phyloP scores from a whole-genome alignment of 1,140 invertebrate species.

The Pseudomyrmex cubaensis region DNA sequence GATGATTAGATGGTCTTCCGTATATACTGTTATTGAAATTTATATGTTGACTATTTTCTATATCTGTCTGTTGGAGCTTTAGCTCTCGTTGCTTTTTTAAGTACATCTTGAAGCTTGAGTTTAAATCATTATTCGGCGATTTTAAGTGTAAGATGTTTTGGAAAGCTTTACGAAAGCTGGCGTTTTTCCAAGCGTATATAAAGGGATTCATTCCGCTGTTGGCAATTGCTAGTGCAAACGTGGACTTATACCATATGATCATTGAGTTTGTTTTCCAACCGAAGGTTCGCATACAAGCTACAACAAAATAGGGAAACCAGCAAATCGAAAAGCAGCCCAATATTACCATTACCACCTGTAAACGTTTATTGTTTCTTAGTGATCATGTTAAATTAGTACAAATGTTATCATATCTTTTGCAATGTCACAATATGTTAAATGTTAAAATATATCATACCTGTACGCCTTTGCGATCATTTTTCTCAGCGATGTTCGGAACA shows the following conservation, averaged over 20 bases:
- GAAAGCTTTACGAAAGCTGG: constrained; percentile 89
- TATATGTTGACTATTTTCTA: not conserved
- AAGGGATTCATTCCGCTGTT: constrained; percentile 92
- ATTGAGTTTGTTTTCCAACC: not conserved
- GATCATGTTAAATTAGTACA: too few relatives aligned
- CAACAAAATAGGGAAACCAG: constrained; percentile 27
- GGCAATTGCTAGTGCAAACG: constrained; percentile 87
- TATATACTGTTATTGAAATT: not conserved
- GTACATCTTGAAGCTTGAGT: constrained; percentile 45
- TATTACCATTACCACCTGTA: constrained; percentile 36
- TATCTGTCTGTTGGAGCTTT: not conserved
- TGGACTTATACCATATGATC: not conserved
- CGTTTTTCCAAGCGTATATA: constrained; percentile 93
- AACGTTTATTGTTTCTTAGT: not conserved
- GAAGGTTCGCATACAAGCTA: constrained; percentile 3
- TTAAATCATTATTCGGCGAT: constrained; percentile 83
- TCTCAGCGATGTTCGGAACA: constrained; percentile 83
- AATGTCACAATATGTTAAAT: not conserved
- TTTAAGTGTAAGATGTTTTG: constrained; percentile 88
- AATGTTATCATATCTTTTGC: too few relatives aligned
- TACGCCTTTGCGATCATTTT: constrained; percentile 31
- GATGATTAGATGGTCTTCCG: not conserved
- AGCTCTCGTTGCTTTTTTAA: constrained; percentile 15
- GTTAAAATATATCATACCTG: constrained; percentile 25
- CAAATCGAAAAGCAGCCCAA: constrained; percentile 47